These are phyloP conservation scores for Leucozona laternaria DNA, from an alignment of 2,888 invertebrate species.

Conservation along the genomic window DNA sequence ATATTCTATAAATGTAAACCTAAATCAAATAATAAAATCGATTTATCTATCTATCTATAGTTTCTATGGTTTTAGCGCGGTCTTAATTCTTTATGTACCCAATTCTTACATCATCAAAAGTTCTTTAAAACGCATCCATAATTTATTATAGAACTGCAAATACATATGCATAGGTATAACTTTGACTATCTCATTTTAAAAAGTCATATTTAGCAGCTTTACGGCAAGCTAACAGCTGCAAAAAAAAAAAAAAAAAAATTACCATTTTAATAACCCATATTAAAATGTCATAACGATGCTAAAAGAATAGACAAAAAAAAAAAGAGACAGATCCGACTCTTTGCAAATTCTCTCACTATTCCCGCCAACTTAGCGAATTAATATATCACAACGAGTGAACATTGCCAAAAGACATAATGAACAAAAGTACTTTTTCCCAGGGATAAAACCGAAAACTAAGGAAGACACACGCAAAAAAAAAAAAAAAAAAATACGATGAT, in stretches of 20 bases:
- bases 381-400: slow-evolving; percentile 58
- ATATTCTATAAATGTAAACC: too few species aligned
- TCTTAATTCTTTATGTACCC: too few species aligned
- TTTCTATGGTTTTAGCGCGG: too few species aligned
- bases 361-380: slow-evolving; percentile 67
- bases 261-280: slow-evolving; percentile 67
- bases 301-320: slow-evolving; percentile 1
- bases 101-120: not conserved
- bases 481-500: slow-evolving; percentile 27
- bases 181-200: slow-evolving; percentile 15
- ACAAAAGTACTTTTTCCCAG: slow-evolving; percentile 15
- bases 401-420: slow-evolving; percentile 40
- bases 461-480: slow-evolving; percentile 9
- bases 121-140: not conserved
- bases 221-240: not conserved
- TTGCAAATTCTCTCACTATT: slow-evolving; percentile 37
- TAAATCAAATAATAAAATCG: too few species aligned
- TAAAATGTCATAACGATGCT: slow-evolving; percentile 52
- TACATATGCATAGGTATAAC: not conserved
- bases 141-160: not conserved
- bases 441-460: slow-evolving; percentile 16
- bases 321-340: slow-evolving; percentile 2
- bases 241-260: slow-evolving; percentile 34
- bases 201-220: slow-evolving; percentile 17
- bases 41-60: too few species aligned